Evolutionary conservation across 2,797 vertebrate genomes (phyloP), one percentile per base, ranked within the genome.

Genomic region (Hippopotamyrus pictus): DNA sequence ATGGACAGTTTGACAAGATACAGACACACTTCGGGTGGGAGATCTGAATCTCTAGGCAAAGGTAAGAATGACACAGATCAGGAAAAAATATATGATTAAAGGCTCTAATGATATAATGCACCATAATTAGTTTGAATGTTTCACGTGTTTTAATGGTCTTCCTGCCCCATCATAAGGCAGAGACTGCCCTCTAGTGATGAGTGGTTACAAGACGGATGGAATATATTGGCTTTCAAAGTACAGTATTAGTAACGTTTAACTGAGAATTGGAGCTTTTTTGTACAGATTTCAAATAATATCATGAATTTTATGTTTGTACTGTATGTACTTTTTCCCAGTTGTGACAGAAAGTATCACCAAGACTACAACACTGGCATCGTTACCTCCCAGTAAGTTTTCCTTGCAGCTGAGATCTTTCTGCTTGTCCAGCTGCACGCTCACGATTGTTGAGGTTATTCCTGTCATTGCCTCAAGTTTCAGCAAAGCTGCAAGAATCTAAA

Each of bases 321-420:
- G 1, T 69, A 12, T 69, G 62, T 69, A 14, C 25, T 73, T 33
- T 33, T 29, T 76, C 76, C 69, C 93, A 99, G 98, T 97, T 93
- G 94, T 97, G 93, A 97, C 96, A 53, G 98, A 99, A 95, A 97
- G 95, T 29, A 90, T 97, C 91, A 96, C 96, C 44, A 96, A 97
- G 85, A 93, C 95, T 0, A 94, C 93, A 90, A 97, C 97, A 95
- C 95, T 99, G 92, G 95, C 98, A 0, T 96, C 98, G 92, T 95
- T 99, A 92, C 98, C 98, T 51, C 98, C 98, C 93, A 99, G 98
- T 99, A 97, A 98, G 98, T 96, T 86, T 87, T 25, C 19, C 11
- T 0, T 44, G 37, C 44, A 4, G 5, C 0, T 3, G 44, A 44
- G 14, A 11, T 37, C 76, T 44, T 82, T 22, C 12, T 82, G 37